Evolutionary conservation across 2,113 vertebrate species (phyloP), one percentile per base, ranked within the genome.

Genomic region (Megalops atlanticus): DNA sequence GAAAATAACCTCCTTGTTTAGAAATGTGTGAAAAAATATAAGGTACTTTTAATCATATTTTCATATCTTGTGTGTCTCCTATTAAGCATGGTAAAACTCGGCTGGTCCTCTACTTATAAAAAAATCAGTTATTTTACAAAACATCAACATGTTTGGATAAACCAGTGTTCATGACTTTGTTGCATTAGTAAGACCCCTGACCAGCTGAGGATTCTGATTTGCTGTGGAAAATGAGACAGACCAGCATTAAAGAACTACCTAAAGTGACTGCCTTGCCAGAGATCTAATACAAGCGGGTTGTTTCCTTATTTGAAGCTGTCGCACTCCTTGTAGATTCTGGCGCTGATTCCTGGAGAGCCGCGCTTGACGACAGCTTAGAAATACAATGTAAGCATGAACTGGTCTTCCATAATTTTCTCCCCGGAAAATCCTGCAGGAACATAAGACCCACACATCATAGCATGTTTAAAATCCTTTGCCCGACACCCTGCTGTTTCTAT

Each of bases 301-400:
- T 96, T 99, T 95, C 99, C 98, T 70, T 98, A 99, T 89, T 99
- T 98, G 45, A 94, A 91, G 79, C 98, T 96, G 64, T 99, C 97
- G 8, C 98, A 99, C 74, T 97, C 96, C 45, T 95, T 90, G 82
- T 99, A 99, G 84, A 99, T 94, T 84, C 95, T 95, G 49, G 91
- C 89, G 0, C 97, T 97, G 0, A 97, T 99, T 88, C 92, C 92
- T 14, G 90, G 84, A 7, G 96, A 95, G 93, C 99, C 97, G 39
- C 98, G 99, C 86, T 98, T 96, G 40, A 95, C 95, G 54, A 98
- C 96, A 0, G 96, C 98, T 83, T 97, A 99, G 89, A 92, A 98
- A 80, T 99, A 99, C 68, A 92, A 96, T 74, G 99, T 91, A 2
- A 98, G 92, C 84, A 98, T 98, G 80, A 99, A 98, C 75, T 99